A percentile compares a stretch with the other conserved stretches of the same genome.
phyloP scores from a whole-genome alignment of 2,113 vertebrate genomes.

The Aphyosemion australe region DNA sequence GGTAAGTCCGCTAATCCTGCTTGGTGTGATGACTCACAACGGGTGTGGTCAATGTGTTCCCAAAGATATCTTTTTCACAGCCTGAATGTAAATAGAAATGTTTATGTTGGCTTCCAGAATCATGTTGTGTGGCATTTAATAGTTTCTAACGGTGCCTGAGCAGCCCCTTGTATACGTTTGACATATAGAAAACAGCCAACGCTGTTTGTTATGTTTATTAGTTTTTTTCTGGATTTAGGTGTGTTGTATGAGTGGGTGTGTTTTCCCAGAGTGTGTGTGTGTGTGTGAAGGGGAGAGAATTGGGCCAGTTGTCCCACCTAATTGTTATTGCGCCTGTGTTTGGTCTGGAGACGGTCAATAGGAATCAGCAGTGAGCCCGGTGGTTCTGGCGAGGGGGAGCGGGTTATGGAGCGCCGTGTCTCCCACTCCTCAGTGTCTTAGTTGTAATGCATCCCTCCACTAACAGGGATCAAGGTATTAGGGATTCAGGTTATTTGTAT shows the following conservation, averaged over 20 bases:
- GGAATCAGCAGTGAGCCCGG: constrained; percentile 78
- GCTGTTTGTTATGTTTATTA: not conserved
- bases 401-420: constrained; percentile 63
- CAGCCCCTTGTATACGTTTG: not conserved
- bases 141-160: constrained; percentile 45
- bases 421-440: constrained; percentile 80
- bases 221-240: not conserved
- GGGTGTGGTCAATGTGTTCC: constrained; percentile 76
- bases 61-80: constrained; percentile 72
- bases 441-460: constrained; percentile 93
- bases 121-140: constrained; percentile 63
- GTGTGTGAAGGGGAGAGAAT: constrained; percentile 68
- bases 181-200: constrained; percentile 5
- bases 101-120: constrained; percentile 63
- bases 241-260: constrained; percentile 7
- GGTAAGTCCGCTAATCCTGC: constrained; percentile 74
- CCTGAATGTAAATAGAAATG: constrained; percentile 70
- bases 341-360: constrained; percentile 86
- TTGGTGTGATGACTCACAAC: constrained; percentile 73
- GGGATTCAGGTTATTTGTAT: constrained; percentile 99
- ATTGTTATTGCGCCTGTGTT: constrained; percentile 85
- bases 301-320: constrained; percentile 76
- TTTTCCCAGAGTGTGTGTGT: constrained; percentile 32
- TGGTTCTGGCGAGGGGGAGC: constrained; percentile 30
- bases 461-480: constrained; percentile 98